Base-by-base conservation (phyloP, 2,113 vertebrate genomes). In the Peucedramus taeniatus region DNA sequence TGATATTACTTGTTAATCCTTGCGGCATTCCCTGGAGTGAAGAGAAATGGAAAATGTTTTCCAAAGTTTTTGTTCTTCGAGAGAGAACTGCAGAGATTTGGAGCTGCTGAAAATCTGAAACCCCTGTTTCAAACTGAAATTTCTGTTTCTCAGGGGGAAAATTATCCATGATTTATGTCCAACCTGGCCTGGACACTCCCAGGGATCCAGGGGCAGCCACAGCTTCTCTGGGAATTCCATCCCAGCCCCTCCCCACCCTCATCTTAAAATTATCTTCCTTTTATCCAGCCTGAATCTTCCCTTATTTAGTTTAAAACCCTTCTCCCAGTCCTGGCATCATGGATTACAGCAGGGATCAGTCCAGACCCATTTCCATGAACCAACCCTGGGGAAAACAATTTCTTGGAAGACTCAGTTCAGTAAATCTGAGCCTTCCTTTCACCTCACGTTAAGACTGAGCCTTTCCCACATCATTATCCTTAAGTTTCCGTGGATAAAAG, bases 331-430 rank as follows among this genome's bases (percentile, higher is more conserved):
- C 31, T 17, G 61, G 24, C 26, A 35, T 6, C 4, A 0, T 15
- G 31, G 80, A 42, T 69, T 15, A 11, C 17, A 42, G 20, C 3
- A n/a, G 0, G 15, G 33, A 39, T 35, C 19, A 5, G 11, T 65
- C 86, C 74, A 75, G 23, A 27, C 7, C 13, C 13, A n/a, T 8
- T 17, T 26, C 23, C 60, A 45, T 8, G 37, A 59, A 35, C 54
- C 35, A n/a, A 0, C 15, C 24, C 1, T 0, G 4, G 8, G 35
- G 33, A 10, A 64, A 77, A 33, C 21, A 9, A 21, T 27, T 33
- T 3, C 20, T 20, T 42, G 51, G 10, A 9, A 11, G 18, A 3
- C 28, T 13, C 26, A 24, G 50, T 2, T 51, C 45, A 4, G 30
- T 10, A 45, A 88, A 19, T 45, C n/a, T 40, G 47, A 90, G 11